A percentile compares a stretch with the other conserved stretches of the same genome.
Evolutionary conservation across 2,888 invertebrate genomes (phyloP).

Genomic region (Ramazzottius varieornatus): DNA sequence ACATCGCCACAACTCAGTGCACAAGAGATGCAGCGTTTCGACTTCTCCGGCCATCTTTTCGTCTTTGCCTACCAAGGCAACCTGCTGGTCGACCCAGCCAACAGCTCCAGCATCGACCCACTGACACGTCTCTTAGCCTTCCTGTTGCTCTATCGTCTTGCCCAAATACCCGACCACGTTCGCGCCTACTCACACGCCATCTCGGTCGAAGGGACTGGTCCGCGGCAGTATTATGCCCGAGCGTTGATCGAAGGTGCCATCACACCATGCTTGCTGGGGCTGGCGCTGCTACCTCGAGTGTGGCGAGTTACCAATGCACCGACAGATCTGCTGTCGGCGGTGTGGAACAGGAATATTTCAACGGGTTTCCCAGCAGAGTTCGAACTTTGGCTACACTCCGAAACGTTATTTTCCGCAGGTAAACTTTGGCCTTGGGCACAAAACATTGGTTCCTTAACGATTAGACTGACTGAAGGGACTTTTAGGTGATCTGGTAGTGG

Average conservation of each 20-base stretch:
- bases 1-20: background rate
- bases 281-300: background rate
- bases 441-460: too few relatives aligned
- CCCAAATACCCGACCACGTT: background rate
- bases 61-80: slow-evolving; percentile 12
- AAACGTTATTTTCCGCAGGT: background rate
- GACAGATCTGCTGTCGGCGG: background rate
- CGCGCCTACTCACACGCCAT: background rate
- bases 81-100: slow-evolving; percentile 6
- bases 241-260: background rate
- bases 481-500: background rate
- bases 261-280: background rate
- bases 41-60: slow-evolving; percentile 7
- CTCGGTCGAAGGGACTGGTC: background rate
- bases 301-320: background rate
- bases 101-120: background rate
- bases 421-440: too few relatives aligned
- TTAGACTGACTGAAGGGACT: too few relatives aligned
- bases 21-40: background rate
- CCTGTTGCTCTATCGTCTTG: background rate
- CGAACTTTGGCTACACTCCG: background rate
- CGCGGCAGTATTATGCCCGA: background rate
- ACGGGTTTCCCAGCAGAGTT: background rate
- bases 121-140: background rate
- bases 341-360: background rate